Conservation (phyloP, 35 echinoderm and acorn worm species). For the Stichopus chloronotus region DNA sequence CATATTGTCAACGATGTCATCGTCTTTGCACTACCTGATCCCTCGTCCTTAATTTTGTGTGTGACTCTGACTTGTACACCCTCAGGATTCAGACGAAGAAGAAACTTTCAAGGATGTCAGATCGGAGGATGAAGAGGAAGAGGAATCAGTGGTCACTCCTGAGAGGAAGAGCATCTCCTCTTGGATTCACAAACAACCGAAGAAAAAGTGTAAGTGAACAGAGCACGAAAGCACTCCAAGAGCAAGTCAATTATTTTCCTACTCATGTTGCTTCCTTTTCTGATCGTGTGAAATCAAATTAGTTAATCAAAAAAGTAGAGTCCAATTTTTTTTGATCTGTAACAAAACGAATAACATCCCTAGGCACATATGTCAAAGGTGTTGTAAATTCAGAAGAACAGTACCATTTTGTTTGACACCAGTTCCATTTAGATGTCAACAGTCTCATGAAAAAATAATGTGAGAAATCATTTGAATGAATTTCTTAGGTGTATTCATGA, state of each 20-base stretch:
- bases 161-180: neutral
- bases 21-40: too few species aligned
- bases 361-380: neutral
- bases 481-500: too few species aligned
- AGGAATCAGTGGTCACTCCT: constrained; percentile 9
- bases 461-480: too few species aligned
- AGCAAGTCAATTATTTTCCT: neutral
- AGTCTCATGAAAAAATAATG: neutral
- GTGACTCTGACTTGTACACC: neutral
- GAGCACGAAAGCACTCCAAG: neutral
- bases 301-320: too few species aligned
- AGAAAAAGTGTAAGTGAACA: neutral
- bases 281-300: too few species aligned
- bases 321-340: too few species aligned
- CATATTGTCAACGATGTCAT: too few species aligned
- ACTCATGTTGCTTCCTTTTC: neutral
- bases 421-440: neutral
- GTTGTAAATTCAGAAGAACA: neutral
- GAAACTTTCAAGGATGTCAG: constrained; percentile 90
- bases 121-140: constrained; percentile 61
- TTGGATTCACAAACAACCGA: constrained; percentile 23
- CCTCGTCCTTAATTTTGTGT: too few species aligned
- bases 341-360: too few species aligned
- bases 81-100: constrained; percentile 85
- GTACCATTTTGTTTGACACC: neutral